A percentile compares a stretch with the other conserved stretches of the same genome.
Evolutionary conservation across 2,113 vertebrate species (phyloP).

Genomic region (Oreochromis aureus): DNA sequence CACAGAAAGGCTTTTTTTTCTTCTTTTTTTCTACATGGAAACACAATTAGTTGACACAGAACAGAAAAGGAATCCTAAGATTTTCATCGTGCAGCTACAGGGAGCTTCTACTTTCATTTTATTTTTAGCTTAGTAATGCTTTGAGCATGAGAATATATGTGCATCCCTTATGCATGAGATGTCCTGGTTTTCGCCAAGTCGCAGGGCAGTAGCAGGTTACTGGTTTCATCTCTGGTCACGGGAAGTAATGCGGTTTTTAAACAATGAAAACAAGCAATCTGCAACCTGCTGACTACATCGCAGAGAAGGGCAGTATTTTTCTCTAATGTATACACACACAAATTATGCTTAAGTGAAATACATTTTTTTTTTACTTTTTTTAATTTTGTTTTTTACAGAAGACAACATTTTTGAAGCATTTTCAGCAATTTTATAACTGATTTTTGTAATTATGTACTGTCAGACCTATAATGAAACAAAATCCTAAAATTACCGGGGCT

Average conservation of each 20-base stretch:
- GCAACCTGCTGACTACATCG: background rate
- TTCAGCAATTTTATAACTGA: background rate
- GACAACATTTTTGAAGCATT: background rate
- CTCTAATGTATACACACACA: background rate
- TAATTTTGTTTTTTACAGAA: background rate
- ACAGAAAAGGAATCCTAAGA: background rate
- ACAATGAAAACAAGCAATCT: background rate
- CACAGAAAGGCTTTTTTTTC: background rate
- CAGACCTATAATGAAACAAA: background rate
- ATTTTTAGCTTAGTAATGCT: background rate
- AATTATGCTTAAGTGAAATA: background rate
- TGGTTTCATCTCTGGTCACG: background rate
- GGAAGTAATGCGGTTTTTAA: background rate
- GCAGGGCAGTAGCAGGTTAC: background rate
- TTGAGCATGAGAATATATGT: background rate
- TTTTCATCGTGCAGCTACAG: background rate
- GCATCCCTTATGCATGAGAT: slow-evolving; percentile 13
- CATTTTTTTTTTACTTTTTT: background rate
- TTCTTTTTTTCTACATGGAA: background rate
- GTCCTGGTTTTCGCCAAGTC: background rate
- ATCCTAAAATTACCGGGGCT: background rate
- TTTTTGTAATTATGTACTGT: background rate
- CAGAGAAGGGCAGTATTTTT: background rate
- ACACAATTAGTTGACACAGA: background rate
- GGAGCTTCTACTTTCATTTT: background rate